Evolutionary conservation across 2,113 vertebrate genomes (phyloP), one percentile per base, ranked within the genome.

Genomic region (Neoarius graeffei): DNA sequence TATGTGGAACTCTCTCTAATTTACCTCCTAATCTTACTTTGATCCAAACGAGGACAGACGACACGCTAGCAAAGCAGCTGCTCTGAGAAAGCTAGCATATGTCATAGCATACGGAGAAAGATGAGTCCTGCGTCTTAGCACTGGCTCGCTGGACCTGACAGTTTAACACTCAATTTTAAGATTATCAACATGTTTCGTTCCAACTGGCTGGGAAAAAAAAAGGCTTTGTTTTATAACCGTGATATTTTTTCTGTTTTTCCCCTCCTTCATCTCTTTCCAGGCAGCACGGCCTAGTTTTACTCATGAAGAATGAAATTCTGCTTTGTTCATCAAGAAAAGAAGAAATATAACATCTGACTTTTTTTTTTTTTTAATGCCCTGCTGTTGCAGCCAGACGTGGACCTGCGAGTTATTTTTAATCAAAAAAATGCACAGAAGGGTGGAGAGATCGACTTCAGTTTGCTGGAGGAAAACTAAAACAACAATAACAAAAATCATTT

Each of bases 1-100:
- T 76, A 71, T 19, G 84, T 73, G 48, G 69, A 87, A 76, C 60
- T 48, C 90, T 90, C 91, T 92, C 76, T 92, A 91, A 92, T 93
- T 92, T 92, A 57, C 59, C 66, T 77, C 82, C 60, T 85, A 20
- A 60, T 60, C 80, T 86, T 59, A 82, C 80, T 86, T 87, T 50
- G 79, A 88, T 89, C 83, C 60, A 62, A 56, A 62, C 48, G 27
- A 8, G 60, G 15, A 19, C 64, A 62, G 81, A 54, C 59, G 81
- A 59, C 56, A 19, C 81, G 17, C 30, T 82, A 73, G 56, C 52
- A 66, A 13, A 86, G 11, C 13, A 60, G 48, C 66, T 71, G 83
- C 48, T 86, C 35, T 20, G 35, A 50, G 27, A 73, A 35, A 80
- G 30, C 19, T 48, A 87, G 86, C 52, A 74, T 73, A 23, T 69